Percentiles rank a stretch among this genome's conserved stretches.
Conservation (phyloP, 2,888 invertebrate species). For the Pristionchus exspectatus region DNA sequence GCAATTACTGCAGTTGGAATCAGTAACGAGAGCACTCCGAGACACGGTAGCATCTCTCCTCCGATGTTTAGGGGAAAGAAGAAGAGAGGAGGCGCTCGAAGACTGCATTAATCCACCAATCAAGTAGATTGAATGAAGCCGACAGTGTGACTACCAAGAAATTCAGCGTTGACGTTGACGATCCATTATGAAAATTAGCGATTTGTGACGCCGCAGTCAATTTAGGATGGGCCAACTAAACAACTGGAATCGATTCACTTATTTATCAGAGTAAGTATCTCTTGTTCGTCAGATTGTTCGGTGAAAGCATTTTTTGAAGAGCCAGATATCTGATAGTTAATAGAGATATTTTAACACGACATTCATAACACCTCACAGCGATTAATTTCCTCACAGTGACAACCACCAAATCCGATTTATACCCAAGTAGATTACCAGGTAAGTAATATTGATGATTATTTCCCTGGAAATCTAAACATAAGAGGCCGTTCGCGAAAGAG, state of each 20-base stretch:
- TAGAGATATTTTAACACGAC: background rate
- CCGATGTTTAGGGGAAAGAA: conserved; percentile 1
- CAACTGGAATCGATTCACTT: too few relatives aligned
- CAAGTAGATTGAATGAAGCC: background rate
- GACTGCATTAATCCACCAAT: background rate
- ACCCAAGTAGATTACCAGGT: background rate
- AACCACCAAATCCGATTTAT: background rate
- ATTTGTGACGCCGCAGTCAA: background rate
- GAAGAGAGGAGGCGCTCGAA: background rate
- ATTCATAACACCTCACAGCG: background rate
- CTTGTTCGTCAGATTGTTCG: background rate
- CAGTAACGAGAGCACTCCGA: background rate
- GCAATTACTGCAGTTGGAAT: background rate
- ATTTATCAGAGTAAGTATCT: background rate
- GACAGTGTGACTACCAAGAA: background rate
- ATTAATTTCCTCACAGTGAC: background rate
- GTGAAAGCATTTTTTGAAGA: background rate
- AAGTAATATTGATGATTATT: background rate
- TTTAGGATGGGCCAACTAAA: too few relatives aligned
- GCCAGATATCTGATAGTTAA: background rate
- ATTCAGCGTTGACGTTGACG: background rate
- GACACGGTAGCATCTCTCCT: background rate
- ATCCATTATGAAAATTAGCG: background rate
- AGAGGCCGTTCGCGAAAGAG: too few relatives aligned
- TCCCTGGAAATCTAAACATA: background rate